Conservation (phyloP, 2,888 invertebrate genomes). For the Caprella mutica region DNA sequence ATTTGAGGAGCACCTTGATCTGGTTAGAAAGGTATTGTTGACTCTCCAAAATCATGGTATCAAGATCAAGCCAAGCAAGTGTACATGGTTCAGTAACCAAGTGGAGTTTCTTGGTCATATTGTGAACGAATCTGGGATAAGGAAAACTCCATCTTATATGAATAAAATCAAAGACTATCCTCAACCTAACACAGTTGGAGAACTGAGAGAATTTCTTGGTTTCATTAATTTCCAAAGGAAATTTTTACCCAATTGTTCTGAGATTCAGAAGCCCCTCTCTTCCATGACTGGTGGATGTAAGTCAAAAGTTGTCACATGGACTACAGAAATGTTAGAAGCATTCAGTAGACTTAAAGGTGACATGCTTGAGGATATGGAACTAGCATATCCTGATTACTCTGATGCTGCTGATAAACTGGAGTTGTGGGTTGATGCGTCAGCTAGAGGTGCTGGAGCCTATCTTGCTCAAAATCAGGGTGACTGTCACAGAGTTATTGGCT, state of each 20-base stretch:
- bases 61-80: not conserved
- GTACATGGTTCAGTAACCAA: not conserved
- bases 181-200: not conserved
- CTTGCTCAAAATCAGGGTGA: not conserved
- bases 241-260: not conserved
- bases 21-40: not conserved
- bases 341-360: not conserved
- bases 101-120: not conserved
- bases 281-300: not conserved
- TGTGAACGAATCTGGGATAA: not conserved
- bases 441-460: not conserved
- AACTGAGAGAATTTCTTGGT: not conserved
- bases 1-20: not conserved
- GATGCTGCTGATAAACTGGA: not conserved
- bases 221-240: not conserved
- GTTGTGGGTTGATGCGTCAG: not conserved
- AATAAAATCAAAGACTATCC: not conserved
- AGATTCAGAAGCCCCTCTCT: not conserved
- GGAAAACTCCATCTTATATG: slow-evolving; percentile 2
- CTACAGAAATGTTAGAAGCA: not conserved
- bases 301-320: not conserved
- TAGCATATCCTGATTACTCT: not conserved
- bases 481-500: not conserved
- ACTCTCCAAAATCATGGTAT: not conserved
- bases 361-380: not conserved